Evolutionary conservation across 2,797 vertebrate species (phyloP), one percentile per base, ranked within the genome.

Genomic region (Amazona finschi): DNA sequence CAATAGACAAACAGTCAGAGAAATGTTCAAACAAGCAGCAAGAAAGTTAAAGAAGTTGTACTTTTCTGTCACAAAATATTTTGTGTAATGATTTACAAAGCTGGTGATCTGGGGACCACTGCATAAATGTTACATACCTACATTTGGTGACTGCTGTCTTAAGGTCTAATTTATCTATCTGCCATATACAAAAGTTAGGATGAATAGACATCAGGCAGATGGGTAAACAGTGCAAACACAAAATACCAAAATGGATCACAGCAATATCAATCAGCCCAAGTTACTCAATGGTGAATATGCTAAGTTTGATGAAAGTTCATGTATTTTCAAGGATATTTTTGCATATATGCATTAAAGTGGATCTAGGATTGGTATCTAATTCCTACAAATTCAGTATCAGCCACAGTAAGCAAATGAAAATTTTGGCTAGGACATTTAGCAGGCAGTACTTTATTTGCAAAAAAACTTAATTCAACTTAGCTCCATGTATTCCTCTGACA

Each of bases 241-340:
- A 89, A 87, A 79, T 50, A 62, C 6, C 17, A 70, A 78, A 90
- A 76, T 33, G 6, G 1, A 6, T 73, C 50, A 60, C 36, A 67
- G 11, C 7, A 58, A 17, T 60, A 67, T 44, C 18, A 5, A 21
- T 64, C 19, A 44, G 4, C 5, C 82, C 2, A 4, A 44, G 12
- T n/a, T 50, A 52, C n/a, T 5, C 36, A 33, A 2, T 16, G 9
- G 2, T 58, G 12, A 84, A 15, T 43, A 41, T 1, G 4, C 1
- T 58, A 62, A 38, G 3, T 33, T 76, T 82, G 19, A 18, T 81
- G 28, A 78, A 6, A 65, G 6, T 25, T 81, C 24, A 41, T 12
- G 8, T 28, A 24, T 7, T 81, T 70, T 50, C 11, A 53, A 73
- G 55, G 17, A n/a, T 17, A 4, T 41, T 82, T 74, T 78, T 74